phyloP scores from a whole-genome alignment of 2,797 vertebrate genomes.

The Sparus aurata region DNA sequence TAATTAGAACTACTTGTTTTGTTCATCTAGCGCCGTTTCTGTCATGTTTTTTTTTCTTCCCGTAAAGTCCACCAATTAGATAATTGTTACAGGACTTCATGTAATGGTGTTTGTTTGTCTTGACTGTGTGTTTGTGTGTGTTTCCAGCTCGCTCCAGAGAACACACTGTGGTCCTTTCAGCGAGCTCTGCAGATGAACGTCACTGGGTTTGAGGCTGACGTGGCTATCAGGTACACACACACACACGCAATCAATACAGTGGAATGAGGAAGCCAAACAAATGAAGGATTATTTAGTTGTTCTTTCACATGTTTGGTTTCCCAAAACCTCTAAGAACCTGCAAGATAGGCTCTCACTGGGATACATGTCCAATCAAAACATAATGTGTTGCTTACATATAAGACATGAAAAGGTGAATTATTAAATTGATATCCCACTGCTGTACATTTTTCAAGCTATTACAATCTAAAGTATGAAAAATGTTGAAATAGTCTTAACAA shows the following conservation, averaged over 20 bases:
- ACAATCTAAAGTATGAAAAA: background rate
- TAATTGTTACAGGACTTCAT: background rate
- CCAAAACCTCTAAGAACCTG: background rate
- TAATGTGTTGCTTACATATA: background rate
- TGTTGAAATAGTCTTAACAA: background rate
- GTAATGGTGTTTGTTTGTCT: constrained; percentile 6
- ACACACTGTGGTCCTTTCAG: constrained; percentile 95
- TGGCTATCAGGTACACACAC: constrained; percentile 89
- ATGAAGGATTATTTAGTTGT: constrained; percentile 17
- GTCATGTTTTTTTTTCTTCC: background rate
- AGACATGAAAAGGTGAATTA: background rate
- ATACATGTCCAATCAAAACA: background rate
- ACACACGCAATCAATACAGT: constrained; percentile 46
- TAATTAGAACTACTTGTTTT: background rate
- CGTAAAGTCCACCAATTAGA: constrained; percentile 1
- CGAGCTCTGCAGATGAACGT: constrained; percentile 92
- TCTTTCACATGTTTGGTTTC: background rate
- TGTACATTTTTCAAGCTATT: background rate
- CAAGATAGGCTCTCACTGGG: background rate
- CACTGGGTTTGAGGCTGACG: constrained; percentile 91
- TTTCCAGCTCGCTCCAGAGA: constrained; percentile 92
- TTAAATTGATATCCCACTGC: background rate
- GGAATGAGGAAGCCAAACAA: constrained; percentile 38
- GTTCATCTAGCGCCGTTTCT: background rate
- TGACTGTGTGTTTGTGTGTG: constrained; percentile 29